These are phyloP conservation scores for Apis florea DNA, from an alignment of 1,140 invertebrate species.

Conservation along the genomic window DNA sequence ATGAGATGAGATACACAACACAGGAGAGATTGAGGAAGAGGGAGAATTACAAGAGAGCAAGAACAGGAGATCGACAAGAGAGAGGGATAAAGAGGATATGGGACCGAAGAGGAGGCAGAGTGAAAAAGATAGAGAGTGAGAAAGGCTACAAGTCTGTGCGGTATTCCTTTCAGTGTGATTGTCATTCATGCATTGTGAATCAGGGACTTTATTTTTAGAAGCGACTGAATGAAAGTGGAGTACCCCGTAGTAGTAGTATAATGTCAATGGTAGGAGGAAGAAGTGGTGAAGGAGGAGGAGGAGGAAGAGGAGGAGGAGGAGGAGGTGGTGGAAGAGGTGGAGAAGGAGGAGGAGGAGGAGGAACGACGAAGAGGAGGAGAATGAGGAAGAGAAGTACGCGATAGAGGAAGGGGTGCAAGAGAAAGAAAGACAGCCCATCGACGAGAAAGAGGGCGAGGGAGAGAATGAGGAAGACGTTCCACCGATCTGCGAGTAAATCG, in stretches of 20 bases:
- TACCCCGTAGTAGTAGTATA: slow-evolving; percentile 71
- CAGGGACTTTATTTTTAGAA: slow-evolving; percentile 79
- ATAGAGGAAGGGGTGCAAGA: slow-evolving; percentile 33
- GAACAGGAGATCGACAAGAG: slow-evolving; percentile 1
- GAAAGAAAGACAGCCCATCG: slow-evolving; percentile 52
- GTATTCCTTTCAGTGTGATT: slow-evolving; percentile 73
- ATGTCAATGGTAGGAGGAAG: slow-evolving; percentile 56
- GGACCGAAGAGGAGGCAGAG: not conserved
- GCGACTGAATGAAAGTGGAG: slow-evolving; percentile 77
- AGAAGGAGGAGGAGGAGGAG: slow-evolving; percentile 53
- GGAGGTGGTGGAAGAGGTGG: slow-evolving; percentile 49
- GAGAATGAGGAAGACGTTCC: slow-evolving; percentile 60
- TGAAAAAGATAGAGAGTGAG: slow-evolving; percentile 36
- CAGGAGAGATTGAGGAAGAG: slow-evolving; percentile 5
- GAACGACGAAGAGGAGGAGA: slow-evolving; percentile 59
- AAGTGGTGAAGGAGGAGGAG: slow-evolving; percentile 48
- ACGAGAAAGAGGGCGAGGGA: slow-evolving; percentile 41
- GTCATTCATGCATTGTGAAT: slow-evolving; percentile 79
- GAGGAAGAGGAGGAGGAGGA: slow-evolving; percentile 42
- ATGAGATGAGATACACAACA: not conserved
- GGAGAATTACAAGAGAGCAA: slow-evolving; percentile 7
- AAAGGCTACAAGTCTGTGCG: slow-evolving; percentile 53
- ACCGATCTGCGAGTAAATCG: slow-evolving; percentile 70
- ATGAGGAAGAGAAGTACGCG: slow-evolving; percentile 56
- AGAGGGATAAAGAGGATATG: not conserved